Percentiles rank a stretch among this genome's conserved stretches.
Evolutionary conservation across 1,140 invertebrate genomes (phyloP).

Genomic region (Tyrophagus putrescentiae): DNA sequence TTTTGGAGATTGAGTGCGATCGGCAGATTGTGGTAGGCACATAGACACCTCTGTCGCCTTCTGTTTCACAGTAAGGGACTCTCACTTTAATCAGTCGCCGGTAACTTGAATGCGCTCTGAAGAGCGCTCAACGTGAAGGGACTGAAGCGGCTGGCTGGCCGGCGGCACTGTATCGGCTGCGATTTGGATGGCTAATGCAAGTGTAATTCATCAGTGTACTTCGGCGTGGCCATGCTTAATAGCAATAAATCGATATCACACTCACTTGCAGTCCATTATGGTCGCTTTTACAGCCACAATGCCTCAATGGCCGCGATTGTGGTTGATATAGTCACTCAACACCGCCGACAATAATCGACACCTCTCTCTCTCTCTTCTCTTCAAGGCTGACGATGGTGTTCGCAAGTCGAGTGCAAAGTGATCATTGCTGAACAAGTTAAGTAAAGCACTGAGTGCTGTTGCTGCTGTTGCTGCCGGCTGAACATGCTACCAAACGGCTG

Average conservation of each 20-base stretch:
- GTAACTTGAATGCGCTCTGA: background rate
- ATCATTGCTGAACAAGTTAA: too few species aligned
- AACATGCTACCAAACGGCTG: too few species aligned
- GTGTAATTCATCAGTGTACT: slow-evolving; percentile 11
- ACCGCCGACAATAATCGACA: background rate
- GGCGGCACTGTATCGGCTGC: background rate
- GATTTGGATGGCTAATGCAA: background rate
- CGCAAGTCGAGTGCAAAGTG: too few species aligned
- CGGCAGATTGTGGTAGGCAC: background rate
- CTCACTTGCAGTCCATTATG: background rate
- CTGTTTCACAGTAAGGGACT: background rate
- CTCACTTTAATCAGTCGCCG: slow-evolving; percentile 10
- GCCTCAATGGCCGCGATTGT: slow-evolving; percentile 6
- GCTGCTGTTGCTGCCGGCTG: too few species aligned
- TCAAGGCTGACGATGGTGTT: too few species aligned
- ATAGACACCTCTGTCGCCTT: slow-evolving; percentile 1
- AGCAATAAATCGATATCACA: slow-evolving; percentile 6
- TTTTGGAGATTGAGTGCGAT: background rate
- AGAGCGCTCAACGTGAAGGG: background rate
- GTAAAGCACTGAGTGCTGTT: too few species aligned
- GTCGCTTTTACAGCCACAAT: background rate
- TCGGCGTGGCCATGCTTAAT: background rate
- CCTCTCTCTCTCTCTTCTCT: too few species aligned
- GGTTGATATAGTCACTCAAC: background rate
- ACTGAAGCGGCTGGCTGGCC: background rate